Percentiles rank a stretch among this genome's conserved stretches.
Conservation (phyloP, 1,140 invertebrate species). For the Diabrotica undecimpunctata region DNA sequence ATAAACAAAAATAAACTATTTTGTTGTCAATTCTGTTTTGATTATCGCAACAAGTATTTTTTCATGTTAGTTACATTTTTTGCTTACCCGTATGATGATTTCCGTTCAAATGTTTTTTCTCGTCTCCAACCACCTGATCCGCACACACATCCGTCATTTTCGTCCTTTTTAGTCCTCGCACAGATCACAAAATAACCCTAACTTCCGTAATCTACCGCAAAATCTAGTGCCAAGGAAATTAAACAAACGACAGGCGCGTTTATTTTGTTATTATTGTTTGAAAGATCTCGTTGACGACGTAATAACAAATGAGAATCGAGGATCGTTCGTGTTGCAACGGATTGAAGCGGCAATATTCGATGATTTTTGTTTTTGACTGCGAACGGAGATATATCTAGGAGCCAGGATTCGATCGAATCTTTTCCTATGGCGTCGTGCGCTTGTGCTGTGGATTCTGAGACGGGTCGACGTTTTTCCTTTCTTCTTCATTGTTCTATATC, state of each 20-base stretch:
- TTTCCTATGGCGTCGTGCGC: not conserved
- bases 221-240: constrained; percentile 13
- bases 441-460: not conserved
- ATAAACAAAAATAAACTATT: too few relatives aligned
- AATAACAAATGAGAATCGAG: constrained; percentile 1
- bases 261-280: constrained; percentile 15
- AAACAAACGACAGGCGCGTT: constrained; percentile 8
- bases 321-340: constrained; percentile 1
- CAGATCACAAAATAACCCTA: constrained; percentile 2
- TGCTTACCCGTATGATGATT: not conserved
- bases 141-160: constrained; percentile 17
- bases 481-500: not conserved
- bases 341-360: not conserved
- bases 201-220: not conserved
- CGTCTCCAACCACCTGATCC: constrained; percentile 7
- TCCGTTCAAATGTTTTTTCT: constrained; percentile 8
- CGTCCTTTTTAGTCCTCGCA: not conserved
- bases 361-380: constrained; percentile 7
- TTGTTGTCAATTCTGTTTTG: too few relatives aligned
- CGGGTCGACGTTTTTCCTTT: not conserved
- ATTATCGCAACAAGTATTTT: constrained; percentile 4
- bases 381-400: constrained; percentile 3
- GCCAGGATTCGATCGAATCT: constrained; percentile 13
- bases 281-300: not conserved
- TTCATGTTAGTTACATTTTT: not conserved